Evolutionary conservation across 2,797 vertebrate species (phyloP), one percentile per base, ranked within the genome.

Genomic region (Lepus oiostolus): DNA sequence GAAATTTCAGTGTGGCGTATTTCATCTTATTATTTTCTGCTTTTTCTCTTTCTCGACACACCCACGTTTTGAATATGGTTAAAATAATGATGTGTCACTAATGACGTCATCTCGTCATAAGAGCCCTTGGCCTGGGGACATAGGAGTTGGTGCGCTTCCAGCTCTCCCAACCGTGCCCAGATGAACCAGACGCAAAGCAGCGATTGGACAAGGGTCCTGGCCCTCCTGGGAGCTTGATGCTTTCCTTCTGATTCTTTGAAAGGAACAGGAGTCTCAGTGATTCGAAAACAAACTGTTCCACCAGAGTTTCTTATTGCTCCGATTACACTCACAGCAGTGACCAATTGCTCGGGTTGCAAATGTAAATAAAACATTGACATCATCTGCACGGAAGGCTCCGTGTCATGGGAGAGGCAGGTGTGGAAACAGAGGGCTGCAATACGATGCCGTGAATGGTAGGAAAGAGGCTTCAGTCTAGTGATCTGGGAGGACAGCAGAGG

Each of bases 1-100:
- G 97, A 97, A 97, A 98, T 97, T 82, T 93, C 91, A 12, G n/a
- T 74, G 74, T 47, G 65, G 82, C 58, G 93, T 88, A 17, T 26
- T 62, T 93, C 13, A 81, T 38, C 63, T 21, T 54, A 17, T 47
- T 32, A 70, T 54, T 88, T 30, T 30, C 50, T 30, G 14, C 28
- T 77, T 82, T 72, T 50, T 3, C 19, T 71, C 86, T 91, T 71
- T 81, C 50, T 86, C 26, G 24, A 30, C 24, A 76, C 63, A 13
- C 7, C 13, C 71, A 32, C 7, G 1, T 67, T 91, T 93, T 71
- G n/a, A 83, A 71, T 28, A 32, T 82, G 80, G 42, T 93, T 70
- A 75, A 85, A 88, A 75, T 75, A 84, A 68, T 14, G 30, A 74
- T 10, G n/a, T 42, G 22, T 85, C 8, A 30, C 80, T 80, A 24